These are phyloP conservation scores for Nyctereutes procyonoides DNA, from an alignment of 2,113 vertebrate species.

Conservation along the genomic window DNA sequence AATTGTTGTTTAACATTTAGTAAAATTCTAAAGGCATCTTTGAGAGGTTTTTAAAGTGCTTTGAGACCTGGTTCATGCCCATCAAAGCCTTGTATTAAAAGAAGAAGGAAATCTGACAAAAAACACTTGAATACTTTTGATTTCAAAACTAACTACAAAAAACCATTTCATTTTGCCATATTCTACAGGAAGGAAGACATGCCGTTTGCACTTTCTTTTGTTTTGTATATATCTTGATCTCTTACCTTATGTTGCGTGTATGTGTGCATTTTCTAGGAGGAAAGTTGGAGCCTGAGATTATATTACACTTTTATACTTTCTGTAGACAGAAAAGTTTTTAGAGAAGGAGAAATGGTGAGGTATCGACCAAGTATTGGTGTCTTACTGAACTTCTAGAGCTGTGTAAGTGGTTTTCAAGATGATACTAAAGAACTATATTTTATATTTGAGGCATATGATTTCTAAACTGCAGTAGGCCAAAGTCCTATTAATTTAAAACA, in stretches of 20 bases:
- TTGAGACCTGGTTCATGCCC: background rate
- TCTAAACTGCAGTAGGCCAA: conserved; percentile 39
- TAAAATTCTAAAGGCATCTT: background rate
- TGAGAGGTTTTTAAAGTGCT: conserved; percentile 3
- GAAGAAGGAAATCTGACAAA: background rate
- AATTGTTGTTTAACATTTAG: conserved; percentile 4
- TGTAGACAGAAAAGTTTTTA: conserved; percentile 23
- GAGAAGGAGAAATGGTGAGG: background rate
- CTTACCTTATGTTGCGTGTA: background rate
- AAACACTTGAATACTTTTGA: conserved; percentile 47
- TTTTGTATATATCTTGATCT: background rate
- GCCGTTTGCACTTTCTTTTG: background rate
- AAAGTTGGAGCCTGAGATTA: conserved; percentile 39
- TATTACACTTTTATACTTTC: conserved; percentile 48
- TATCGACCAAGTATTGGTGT: background rate
- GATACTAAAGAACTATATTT: conserved; percentile 35
- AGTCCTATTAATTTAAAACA: conserved; percentile 45
- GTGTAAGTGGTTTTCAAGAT: background rate
- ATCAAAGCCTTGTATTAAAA: background rate
- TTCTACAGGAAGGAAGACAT: background rate
- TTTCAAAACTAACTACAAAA: background rate
- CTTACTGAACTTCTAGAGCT: background rate
- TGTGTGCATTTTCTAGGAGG: conserved; percentile 31
- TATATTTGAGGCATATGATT: conserved; percentile 53
- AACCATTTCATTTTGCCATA: background rate